Conservation (phyloP, 2,888 invertebrate species). For the Sphecodes monilicornis region DNA sequence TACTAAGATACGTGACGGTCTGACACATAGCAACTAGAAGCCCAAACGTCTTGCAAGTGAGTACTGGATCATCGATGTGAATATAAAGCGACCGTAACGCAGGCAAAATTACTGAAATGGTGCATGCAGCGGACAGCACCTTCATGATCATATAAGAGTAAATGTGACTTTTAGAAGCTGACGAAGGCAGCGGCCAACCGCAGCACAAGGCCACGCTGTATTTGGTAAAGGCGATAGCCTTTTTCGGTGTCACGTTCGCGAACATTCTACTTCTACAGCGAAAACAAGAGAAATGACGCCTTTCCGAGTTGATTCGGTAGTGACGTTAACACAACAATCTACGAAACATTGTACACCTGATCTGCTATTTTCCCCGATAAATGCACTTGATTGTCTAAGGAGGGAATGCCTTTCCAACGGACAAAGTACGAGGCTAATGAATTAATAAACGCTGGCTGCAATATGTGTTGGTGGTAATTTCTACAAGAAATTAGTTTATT, state of each 20-base stretch:
- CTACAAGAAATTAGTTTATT: not conserved
- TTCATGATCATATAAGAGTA: not conserved
- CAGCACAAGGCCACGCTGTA: conserved; percentile 43
- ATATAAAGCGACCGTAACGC: conserved; percentile 34
- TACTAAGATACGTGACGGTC: not conserved
- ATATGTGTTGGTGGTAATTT: no score
- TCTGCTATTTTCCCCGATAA: not conserved
- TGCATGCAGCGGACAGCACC: conserved; percentile 13
- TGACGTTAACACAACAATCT: not conserved
- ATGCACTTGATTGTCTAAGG: not conserved
- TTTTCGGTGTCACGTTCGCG: conserved; percentile 22
- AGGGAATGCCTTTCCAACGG: not conserved
- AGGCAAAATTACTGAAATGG: conserved; percentile 22
- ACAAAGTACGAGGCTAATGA: not conserved
- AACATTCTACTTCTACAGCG: conserved; percentile 6
- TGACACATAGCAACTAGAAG: not conserved
- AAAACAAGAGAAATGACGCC: not conserved
- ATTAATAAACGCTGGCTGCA: not conserved
- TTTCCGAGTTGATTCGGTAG: not conserved
- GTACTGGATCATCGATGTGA: conserved; percentile 24
- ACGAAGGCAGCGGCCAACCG: conserved; percentile 60
- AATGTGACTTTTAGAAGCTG: not conserved
- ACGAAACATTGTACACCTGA: not conserved
- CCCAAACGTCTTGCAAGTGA: conserved; percentile 29
- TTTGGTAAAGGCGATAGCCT: conserved; percentile 53